A percentile compares a stretch with the other conserved stretches of the same genome.
phyloP scores from a whole-genome alignment of 2,113 vertebrate species.

The Galemys pyrenaicus region DNA sequence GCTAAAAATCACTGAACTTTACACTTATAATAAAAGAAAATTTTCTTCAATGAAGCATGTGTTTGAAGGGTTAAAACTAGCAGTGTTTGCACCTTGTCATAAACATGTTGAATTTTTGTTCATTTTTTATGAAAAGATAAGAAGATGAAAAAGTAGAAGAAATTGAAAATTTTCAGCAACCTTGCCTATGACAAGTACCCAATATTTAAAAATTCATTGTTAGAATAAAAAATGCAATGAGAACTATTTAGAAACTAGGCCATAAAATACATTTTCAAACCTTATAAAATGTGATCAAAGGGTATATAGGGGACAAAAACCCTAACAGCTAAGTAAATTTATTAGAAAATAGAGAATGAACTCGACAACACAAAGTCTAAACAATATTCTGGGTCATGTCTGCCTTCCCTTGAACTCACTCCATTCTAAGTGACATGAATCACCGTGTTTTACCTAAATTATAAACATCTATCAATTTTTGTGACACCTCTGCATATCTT shows the following conservation, averaged over 20 bases:
- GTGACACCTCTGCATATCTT: not conserved
- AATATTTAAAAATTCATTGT: not conserved
- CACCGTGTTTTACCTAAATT: not conserved
- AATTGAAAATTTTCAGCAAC: not conserved
- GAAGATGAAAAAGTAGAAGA: not conserved
- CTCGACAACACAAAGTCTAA: not conserved
- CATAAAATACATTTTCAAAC: slow-evolving; percentile 14
- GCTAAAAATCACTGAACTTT: not conserved
- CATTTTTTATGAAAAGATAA: not conserved
- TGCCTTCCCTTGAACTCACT: not conserved
- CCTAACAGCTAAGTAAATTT: not conserved
- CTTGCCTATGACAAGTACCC: not conserved
- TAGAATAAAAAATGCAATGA: slow-evolving; percentile 21
- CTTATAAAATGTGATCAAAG: not conserved
- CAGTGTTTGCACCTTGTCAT: not conserved
- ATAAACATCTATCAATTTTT: not conserved
- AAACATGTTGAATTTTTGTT: not conserved
- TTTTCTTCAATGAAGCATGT: not conserved
- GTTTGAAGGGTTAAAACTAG: not conserved
- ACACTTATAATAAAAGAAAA: not conserved
- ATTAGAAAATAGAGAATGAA: slow-evolving; percentile 46
- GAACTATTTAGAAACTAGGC: slow-evolving; percentile 33
- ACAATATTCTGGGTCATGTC: not conserved
- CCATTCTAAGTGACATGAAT: not conserved
- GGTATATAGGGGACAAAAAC: not conserved